phyloP scores from a whole-genome alignment of 2,113 vertebrate genomes.

The Perca fluviatilis region DNA sequence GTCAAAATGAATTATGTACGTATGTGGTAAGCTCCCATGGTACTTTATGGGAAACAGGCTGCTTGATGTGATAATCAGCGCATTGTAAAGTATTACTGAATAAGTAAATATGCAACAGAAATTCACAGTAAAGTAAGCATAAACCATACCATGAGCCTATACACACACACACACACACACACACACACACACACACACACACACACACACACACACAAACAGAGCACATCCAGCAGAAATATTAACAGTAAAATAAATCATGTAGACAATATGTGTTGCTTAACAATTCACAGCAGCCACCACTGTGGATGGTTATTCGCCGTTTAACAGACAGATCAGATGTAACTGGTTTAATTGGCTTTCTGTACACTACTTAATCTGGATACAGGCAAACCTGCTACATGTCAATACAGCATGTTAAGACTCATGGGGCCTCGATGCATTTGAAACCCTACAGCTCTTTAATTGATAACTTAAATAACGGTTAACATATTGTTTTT shows the following conservation, averaged over 20 bases:
- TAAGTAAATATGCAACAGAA: neutral
- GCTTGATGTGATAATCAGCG: neutral
- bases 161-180: neutral
- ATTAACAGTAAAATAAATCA: neutral
- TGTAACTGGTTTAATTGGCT: constrained; percentile 11
- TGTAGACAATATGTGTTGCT: neutral
- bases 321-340: neutral
- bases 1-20: neutral
- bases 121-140: neutral
- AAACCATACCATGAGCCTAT: neutral
- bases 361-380: constrained; percentile 29
- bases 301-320: no score
- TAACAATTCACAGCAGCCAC: neutral
- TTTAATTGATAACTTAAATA: neutral
- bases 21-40: neutral
- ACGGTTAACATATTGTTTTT: no score
- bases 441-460: neutral
- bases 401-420: neutral
- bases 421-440: neutral
- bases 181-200: neutral
- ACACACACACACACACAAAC: neutral
- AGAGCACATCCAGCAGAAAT: neutral
- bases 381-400: constrained; percentile 26
- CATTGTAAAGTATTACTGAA: neutral
- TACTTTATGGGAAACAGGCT: neutral